Evolutionary conservation across 2,888 invertebrate genomes (phyloP), one percentile per base, ranked within the genome.

Genomic region (Callyntrura guangdongensis): DNA sequence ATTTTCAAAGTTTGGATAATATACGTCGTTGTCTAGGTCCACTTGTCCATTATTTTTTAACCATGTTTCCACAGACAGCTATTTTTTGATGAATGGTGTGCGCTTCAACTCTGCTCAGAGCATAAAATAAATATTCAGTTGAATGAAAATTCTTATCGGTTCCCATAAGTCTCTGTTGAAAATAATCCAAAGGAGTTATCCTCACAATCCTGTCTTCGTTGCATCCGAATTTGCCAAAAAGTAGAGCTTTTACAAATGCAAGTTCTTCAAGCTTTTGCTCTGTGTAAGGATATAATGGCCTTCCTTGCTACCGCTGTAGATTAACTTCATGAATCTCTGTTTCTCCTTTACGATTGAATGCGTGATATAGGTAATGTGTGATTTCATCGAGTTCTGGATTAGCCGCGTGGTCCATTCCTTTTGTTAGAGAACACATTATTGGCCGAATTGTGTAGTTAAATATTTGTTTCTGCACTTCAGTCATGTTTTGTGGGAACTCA

Each of bases 81-180:
- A 91, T 89, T 56, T 91, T 91, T 72, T 83, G 67, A 14, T 89
- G 47, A 22, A 89, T 36, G n/a, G 49, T n/a, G 17, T 87, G n/a
- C 0, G 27, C 0, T 17, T 91, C 91, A 3, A 45, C 49, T 8
- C 47, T 20, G 64, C 12, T 27, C 9, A 87, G 6, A 8, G 82
- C 87, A 45, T 87, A 87, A 14, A 91, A 91, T 0, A 91, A 45
- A 64, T 81, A 91, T 17, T 81, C 86, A 22, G 45, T 90, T 8
- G 59, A 56, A 14, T 64, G 36, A 53, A 91, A 91, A 9, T 45
- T 0, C 0, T 14, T 45, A 20, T 91, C 45, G n/a, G 0, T 6
- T 0, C 79, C 61, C 91, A 91, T 88, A 11, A 91, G 0, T 11
- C 91, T 36, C 59, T 77, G 77, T 47, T 91, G 91, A 25, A 69